Evolutionary conservation across 2,113 vertebrate species (phyloP).

Genomic region (Sphyrna mokarran): DNA sequence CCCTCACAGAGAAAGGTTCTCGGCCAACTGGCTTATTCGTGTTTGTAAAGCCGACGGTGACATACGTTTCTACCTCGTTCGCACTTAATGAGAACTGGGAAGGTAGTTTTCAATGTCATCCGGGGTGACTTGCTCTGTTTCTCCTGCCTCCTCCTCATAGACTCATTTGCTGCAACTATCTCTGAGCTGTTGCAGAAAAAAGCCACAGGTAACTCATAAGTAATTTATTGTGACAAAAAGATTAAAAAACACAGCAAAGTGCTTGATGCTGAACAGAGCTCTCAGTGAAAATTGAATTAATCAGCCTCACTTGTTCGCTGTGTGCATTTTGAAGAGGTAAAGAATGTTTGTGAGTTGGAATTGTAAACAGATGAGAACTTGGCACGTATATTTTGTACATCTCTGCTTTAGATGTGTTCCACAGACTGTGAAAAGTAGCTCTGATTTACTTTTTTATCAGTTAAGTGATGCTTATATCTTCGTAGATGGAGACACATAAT

Average conservation of each 20-base stretch:
- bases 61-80: neutral
- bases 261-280: neutral
- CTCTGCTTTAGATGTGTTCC: neutral
- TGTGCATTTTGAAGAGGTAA: neutral
- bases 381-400: neutral
- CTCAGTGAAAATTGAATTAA: neutral
- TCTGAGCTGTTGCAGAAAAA: neutral
- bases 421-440: neutral
- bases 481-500: neutral
- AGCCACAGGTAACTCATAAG: constrained; percentile 16
- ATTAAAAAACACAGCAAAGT: constrained; percentile 25
- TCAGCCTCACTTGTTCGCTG: neutral
- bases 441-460: neutral
- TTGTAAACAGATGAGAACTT: neutral
- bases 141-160: too few relatives aligned
- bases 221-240: constrained; percentile 13
- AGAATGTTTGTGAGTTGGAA: neutral
- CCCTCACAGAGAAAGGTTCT: too few relatives aligned
- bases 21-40: neutral
- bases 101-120: neutral
- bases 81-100: neutral
- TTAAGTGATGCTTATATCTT: neutral
- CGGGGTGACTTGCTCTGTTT: neutral
- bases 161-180: constrained; percentile 8
- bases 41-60: neutral